A percentile compares a stretch with the other conserved stretches of the same genome.
phyloP scores from a whole-genome alignment of 2,113 vertebrate species.

The Platysteira castanea region DNA sequence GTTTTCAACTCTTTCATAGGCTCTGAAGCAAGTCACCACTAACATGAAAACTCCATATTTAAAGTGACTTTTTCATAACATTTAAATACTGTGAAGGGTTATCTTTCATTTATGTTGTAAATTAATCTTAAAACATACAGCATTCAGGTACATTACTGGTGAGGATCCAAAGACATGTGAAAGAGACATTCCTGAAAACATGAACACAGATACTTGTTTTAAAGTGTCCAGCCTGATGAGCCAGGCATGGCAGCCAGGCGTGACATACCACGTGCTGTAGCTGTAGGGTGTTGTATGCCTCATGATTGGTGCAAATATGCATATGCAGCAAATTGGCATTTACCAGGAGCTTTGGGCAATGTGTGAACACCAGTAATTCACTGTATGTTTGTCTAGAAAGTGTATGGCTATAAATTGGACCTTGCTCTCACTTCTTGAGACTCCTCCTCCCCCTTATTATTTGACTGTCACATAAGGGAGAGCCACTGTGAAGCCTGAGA shows the following conservation, averaged over 20 bases:
- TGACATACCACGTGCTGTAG: not conserved
- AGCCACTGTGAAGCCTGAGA: not conserved
- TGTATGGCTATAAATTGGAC: fast-evolving
- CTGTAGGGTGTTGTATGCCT: not conserved
- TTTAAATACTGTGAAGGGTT: not conserved
- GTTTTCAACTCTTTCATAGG: not conserved
- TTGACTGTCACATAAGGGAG: not conserved
- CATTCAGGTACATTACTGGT: not conserved
- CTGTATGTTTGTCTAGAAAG: not conserved
- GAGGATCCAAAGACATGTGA: not conserved
- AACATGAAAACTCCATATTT: conserved; percentile 13
- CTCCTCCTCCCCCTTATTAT: not conserved
- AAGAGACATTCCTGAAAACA: not conserved
- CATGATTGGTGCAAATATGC: not conserved
- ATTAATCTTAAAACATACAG: not conserved
- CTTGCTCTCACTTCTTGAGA: not conserved
- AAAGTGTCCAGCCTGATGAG: not conserved
- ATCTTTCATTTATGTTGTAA: not conserved
- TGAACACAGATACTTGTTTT: not conserved
- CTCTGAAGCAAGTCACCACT: not conserved
- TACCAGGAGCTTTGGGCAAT: not conserved
- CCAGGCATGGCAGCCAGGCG: not conserved
- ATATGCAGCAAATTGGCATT: not conserved
- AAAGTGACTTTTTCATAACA: not conserved
- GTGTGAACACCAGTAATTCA: not conserved